Conservation (phyloP, 1,140 invertebrate genomes). For the Ostrea edulis region DNA sequence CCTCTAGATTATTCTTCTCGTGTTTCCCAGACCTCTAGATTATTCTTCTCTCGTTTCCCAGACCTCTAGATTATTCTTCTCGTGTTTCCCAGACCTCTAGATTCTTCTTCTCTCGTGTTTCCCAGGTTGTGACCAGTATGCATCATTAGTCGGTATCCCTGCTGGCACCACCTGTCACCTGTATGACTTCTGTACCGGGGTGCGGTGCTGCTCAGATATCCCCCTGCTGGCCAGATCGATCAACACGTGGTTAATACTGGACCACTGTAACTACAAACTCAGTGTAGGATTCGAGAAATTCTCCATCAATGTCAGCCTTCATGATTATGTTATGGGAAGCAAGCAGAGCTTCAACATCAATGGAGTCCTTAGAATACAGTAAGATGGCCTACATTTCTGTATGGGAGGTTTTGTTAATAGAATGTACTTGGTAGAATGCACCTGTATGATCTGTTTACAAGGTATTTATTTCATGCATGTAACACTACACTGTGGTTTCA, state of each 20-base stretch:
- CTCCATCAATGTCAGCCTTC: slow-evolving; percentile 50
- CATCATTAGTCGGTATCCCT: slow-evolving; percentile 45
- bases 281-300: slow-evolving; percentile 58
- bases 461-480: neutral
- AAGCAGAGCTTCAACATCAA: slow-evolving; percentile 37
- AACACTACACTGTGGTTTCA: neutral
- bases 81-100: neutral
- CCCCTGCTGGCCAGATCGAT: slow-evolving; percentile 53
- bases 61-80: neutral
- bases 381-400: neutral
- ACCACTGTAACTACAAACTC: slow-evolving; percentile 59
- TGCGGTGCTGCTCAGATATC: slow-evolving; percentile 58
- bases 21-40: no score
- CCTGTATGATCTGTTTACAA: no score
- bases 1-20: no score
- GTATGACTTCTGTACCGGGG: slow-evolving; percentile 57
- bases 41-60: slow-evolving; percentile 31
- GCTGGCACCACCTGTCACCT: slow-evolving; percentile 53
- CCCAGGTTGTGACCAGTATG: slow-evolving; percentile 51
- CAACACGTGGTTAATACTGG: slow-evolving; percentile 54
- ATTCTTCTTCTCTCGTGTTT: neutral
- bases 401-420: no score
- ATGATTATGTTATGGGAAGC: slow-evolving; percentile 53
- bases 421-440: no score
- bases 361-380: slow-evolving; percentile 53